Base-by-base conservation (phyloP, 2,888 invertebrate genomes). In the Tetranychus piercei region DNA sequence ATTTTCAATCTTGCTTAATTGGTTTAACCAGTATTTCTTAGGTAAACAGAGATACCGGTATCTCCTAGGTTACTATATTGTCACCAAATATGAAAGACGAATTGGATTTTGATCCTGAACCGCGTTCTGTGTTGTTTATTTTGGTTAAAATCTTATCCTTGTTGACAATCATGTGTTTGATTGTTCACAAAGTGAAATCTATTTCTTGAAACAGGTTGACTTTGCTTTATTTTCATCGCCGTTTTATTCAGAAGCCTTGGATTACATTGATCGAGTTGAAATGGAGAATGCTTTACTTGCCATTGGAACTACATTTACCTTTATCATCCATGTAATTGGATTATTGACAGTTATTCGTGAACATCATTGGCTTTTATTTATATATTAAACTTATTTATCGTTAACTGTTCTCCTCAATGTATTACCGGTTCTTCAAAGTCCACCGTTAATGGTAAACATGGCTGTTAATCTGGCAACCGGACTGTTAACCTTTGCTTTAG, bases 311-410 rank as follows among this genome's bases (percentile, higher is more conserved):
- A 69, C 69, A 20, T 69, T 69, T 69, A 23, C 34, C 11, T 69
- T 69, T 22, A 69, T 69, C 20, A 69, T 69, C 23, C 69, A 69
- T 69, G 69, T 69, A 1, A 23, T 69, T 22, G 69, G 69, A 69
- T 22, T 69, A 11, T 23, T 69, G 20, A 23, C 69, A 3, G 69
- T 69, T 11, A 69, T 69, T 69, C 69, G 69, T 8, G 69, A 69
- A 23, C 69, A 69, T 22, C 69, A 69, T 69, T 69, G 69, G 69
- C 69, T 69, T 23, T 23, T 69, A 22, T 69, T 69, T 22, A 69
- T 23, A n/a, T 69, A 69, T 23, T 69, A 22, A 23, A 69, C 69
- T 23, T 69, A 69, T 23, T 22, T 69, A 20, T 69, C 69, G 11
- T 20, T 11, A 6, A 23, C 22, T 22, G 69, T 69, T 1, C 69